Conservation (phyloP, 2,888 invertebrate species). For the Thereva unica region DNA sequence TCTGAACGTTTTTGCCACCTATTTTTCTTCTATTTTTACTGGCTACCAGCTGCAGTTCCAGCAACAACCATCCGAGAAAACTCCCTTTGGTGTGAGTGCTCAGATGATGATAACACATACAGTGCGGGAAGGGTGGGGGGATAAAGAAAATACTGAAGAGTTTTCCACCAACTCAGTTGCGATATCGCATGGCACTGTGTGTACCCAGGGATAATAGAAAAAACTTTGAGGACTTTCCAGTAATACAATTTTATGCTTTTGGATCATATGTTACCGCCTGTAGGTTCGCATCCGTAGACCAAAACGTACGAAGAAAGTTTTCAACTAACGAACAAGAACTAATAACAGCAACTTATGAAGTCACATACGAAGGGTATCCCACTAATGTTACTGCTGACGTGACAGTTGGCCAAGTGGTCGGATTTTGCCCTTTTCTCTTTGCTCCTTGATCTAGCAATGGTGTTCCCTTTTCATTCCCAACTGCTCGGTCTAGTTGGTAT, state of each 20-base stretch:
- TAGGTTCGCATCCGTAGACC: slow-evolving; percentile 28
- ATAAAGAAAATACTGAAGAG: slow-evolving; percentile 5
- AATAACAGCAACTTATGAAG: slow-evolving; percentile 42
- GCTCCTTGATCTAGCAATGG: too few species aligned
- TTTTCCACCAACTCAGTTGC: slow-evolving; percentile 4
- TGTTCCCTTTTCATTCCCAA: neutral
- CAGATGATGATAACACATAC: slow-evolving; percentile 25
- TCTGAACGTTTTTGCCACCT: slow-evolving; percentile 8
- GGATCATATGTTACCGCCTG: slow-evolving; percentile 40
- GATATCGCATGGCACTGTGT: slow-evolving; percentile 2
- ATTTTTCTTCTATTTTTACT: slow-evolving; percentile 1
- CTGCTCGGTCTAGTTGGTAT: too few species aligned
- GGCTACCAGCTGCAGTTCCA: slow-evolving; percentile 26
- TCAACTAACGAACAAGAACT: slow-evolving; percentile 42
- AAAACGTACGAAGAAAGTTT: slow-evolving; percentile 38
- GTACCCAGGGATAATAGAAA: slow-evolving; percentile 14
- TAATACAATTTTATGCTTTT: slow-evolving; percentile 42
- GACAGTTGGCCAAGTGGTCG: slow-evolving; percentile 40
- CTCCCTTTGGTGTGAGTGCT: slow-evolving; percentile 21
- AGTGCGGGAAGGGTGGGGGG: neutral
- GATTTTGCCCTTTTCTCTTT: slow-evolving; percentile 8
- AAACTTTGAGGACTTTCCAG: slow-evolving; percentile 37
- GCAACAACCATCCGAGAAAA: slow-evolving; percentile 22
- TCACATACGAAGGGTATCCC: slow-evolving; percentile 40
- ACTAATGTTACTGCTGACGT: slow-evolving; percentile 40